Evolutionary conservation across 2,797 vertebrate genomes (phyloP).

Genomic region (Acipenser ruthenus): DNA sequence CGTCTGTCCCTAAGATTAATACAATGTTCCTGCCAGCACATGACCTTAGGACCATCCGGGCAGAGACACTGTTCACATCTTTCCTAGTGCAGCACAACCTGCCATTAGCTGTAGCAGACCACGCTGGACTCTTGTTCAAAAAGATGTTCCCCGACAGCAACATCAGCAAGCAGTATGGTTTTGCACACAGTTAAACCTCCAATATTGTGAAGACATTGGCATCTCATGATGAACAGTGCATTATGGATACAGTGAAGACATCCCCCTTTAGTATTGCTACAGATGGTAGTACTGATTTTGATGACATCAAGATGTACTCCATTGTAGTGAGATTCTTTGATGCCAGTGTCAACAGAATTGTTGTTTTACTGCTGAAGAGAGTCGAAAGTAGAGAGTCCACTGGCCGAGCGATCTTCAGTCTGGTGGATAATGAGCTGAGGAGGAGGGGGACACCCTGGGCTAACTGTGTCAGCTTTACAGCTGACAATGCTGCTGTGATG

Average conservation of each 20-base stretch:
- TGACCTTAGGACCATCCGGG: too few species aligned
- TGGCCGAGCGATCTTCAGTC: conserved; percentile 11
- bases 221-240: conserved; percentile 7
- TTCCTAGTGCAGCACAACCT: background rate
- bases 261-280: conserved; percentile 18
- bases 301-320: conserved; percentile 15
- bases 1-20: too few species aligned
- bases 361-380: conserved; percentile 13
- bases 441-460: conserved; percentile 10
- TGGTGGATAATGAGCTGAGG: conserved; percentile 10
- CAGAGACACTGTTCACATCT: too few species aligned
- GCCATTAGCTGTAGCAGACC: background rate
- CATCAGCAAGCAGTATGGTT: conserved; percentile 17
- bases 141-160: conserved; percentile 21
- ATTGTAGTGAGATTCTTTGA: conserved; percentile 12
- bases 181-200: conserved; percentile 12
- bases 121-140: conserved; percentile 16
- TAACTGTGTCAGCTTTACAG: conserved; percentile 18
- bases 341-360: conserved; percentile 11
- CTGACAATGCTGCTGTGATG: conserved; percentile 22
- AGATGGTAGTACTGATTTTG: conserved; percentile 17
- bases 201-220: conserved; percentile 7
- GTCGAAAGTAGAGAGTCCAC: conserved; percentile 17
- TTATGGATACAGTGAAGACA: conserved; percentile 9
- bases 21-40: too few species aligned